Conservation (phyloP, 2,888 invertebrate genomes). For the Chymomyza procnemis region DNA sequence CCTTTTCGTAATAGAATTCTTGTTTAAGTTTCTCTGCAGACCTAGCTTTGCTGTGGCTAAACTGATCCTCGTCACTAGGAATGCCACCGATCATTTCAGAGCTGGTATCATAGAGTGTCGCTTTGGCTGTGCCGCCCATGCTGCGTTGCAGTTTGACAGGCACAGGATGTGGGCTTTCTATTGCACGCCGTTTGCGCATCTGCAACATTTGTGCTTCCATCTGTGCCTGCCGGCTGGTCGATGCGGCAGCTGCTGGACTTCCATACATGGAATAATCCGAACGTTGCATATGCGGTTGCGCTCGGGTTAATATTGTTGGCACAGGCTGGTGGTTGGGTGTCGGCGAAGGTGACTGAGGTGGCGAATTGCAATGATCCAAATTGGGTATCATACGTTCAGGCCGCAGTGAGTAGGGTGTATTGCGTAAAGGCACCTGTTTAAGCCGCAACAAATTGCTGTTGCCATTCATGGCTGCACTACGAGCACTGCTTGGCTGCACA, state of each 20-base stretch:
- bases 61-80: slow-evolving; percentile 25
- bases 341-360: slow-evolving; percentile 52
- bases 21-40: slow-evolving; percentile 40
- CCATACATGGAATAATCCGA: slow-evolving; percentile 21
- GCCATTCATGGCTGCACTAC: slow-evolving; percentile 3
- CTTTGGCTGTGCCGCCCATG: background rate
- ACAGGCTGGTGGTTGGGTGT: slow-evolving; percentile 17
- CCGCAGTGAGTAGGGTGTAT: slow-evolving; percentile 66
- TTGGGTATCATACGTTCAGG: slow-evolving; percentile 71
- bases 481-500: slow-evolving; percentile 45
- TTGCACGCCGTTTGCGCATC: slow-evolving; percentile 46
- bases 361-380: slow-evolving; percentile 59
- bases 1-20: slow-evolving; percentile 48
- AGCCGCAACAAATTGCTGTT: slow-evolving; percentile 39
- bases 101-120: slow-evolving; percentile 9
- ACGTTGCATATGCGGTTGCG: slow-evolving; percentile 18
- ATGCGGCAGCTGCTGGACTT: slow-evolving; percentile 29
- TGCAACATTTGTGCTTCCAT: slow-evolving; percentile 29
- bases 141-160: slow-evolving; percentile 62
- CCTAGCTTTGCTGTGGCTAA: slow-evolving; percentile 21
- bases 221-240: slow-evolving; percentile 55
- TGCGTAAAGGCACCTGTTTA: slow-evolving; percentile 63
- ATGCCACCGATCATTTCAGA: background rate
- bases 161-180: slow-evolving; percentile 34
- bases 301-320: slow-evolving; percentile 8